A percentile compares a stretch with the other conserved stretches of the same genome.
These are phyloP conservation scores for Arion vulgaris DNA, from an alignment of 1,140 invertebrate species.

Conservation along the genomic window DNA sequence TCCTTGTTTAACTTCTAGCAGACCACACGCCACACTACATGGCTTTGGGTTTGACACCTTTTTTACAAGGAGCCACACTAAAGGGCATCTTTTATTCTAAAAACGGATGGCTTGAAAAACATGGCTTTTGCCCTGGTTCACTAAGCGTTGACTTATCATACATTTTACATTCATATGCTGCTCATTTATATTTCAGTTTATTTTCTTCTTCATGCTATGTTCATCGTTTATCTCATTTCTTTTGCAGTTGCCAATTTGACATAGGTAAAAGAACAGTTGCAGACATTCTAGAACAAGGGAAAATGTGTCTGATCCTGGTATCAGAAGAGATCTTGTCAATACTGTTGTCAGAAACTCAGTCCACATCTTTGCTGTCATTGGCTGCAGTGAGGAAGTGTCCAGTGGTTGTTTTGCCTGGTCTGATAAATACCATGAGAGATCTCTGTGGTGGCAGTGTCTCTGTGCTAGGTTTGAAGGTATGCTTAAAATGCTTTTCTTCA, in stretches of 20 bases:
- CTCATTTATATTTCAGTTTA: not conserved
- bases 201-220: not conserved
- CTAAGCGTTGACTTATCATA: too few relatives aligned
- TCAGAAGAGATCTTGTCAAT: slow-evolving; percentile 18
- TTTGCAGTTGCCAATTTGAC: slow-evolving; percentile 31
- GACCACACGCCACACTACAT: too few relatives aligned
- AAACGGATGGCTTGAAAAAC: too few relatives aligned
- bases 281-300: not conserved
- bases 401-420: slow-evolving; percentile 17
- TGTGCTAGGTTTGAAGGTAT: slow-evolving; percentile 27
- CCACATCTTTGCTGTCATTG: not conserved
- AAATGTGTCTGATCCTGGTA: slow-evolving; percentile 1
- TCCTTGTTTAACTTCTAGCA: too few relatives aligned
- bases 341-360: not conserved
- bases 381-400: not conserved
- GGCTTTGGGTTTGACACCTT: too few relatives aligned
- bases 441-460: not conserved
- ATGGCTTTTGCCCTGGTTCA: too few relatives aligned
- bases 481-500: not conserved
- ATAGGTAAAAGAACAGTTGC: slow-evolving; percentile 26
- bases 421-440: not conserved
- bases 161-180: too few relatives aligned
- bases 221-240: not conserved
- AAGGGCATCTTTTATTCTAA: too few relatives aligned
- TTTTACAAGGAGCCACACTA: too few relatives aligned